Evolutionary conservation across 1,140 invertebrate genomes (phyloP).

Genomic region (Plodia interpunctella): DNA sequence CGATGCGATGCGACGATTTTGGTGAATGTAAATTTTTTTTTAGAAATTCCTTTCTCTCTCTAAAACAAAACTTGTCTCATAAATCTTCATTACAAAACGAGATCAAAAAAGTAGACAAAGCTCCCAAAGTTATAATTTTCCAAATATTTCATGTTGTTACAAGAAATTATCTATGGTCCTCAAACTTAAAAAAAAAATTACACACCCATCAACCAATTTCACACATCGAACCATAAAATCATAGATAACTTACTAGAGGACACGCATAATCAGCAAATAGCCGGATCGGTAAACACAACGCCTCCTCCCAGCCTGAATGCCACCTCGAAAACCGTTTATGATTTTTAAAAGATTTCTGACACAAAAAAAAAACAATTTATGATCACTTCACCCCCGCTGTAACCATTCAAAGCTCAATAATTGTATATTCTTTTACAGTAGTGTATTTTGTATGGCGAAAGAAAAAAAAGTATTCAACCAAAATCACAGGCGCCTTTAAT

Average conservation of each 20-base stretch:
- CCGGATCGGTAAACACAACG: slow-evolving; percentile 31
- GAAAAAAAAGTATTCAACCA: slow-evolving; percentile 74
- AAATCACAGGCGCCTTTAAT: slow-evolving; percentile 76
- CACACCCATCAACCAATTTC: slow-evolving; percentile 2
- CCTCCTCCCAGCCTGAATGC: slow-evolving; percentile 32
- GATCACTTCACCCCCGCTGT: slow-evolving; percentile 74
- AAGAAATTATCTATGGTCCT: background rate
- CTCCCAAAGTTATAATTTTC: background rate
- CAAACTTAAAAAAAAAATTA: slow-evolving; percentile 5
- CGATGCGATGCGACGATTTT: no score
- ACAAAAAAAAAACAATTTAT: slow-evolving; percentile 74
- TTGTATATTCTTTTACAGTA: slow-evolving; percentile 77
- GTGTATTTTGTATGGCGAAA: slow-evolving; percentile 69
- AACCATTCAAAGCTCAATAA: slow-evolving; percentile 74
- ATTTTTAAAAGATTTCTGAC: slow-evolving; percentile 69
- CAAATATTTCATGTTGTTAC: background rate
- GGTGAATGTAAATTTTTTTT: no score
- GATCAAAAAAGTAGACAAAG: no score
- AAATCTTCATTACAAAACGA: no score
- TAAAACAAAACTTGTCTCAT: no score
- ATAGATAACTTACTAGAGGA: slow-evolving; percentile 11
- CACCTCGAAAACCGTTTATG: slow-evolving; percentile 59
- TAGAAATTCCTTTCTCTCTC: no score
- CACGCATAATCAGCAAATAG: slow-evolving; percentile 64
- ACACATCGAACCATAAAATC: slow-evolving; percentile 21